phyloP scores from a whole-genome alignment of 2,888 invertebrate species.

The Gari tellinella region DNA sequence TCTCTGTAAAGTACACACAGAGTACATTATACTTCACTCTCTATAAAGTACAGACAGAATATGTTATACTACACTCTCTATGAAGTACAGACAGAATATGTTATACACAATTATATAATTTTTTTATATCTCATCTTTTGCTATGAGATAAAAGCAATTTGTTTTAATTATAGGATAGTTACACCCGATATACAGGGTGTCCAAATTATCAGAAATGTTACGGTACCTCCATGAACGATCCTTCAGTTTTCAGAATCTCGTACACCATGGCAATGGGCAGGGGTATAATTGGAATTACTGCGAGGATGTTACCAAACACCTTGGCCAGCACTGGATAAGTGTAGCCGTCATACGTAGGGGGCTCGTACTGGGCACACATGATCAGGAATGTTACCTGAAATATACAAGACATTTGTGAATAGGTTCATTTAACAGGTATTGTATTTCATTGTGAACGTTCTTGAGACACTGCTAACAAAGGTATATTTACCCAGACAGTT shows the following conservation, averaged over 20 bases:
- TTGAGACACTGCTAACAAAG: too few relatives aligned
- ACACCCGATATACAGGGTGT: too few relatives aligned
- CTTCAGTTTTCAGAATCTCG: constrained; percentile 63
- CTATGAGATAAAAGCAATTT: too few relatives aligned
- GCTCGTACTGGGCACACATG: constrained; percentile 73
- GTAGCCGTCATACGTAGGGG: constrained; percentile 80
- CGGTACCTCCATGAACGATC: constrained; percentile 69
- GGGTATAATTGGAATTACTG: constrained; percentile 75
- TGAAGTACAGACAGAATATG: neutral
- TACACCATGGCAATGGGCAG: constrained; percentile 71
- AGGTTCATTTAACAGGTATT: too few relatives aligned
- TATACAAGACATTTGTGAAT: neutral
- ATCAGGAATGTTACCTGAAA: constrained; percentile 76
- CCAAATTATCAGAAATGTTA: too few relatives aligned
- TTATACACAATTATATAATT: too few relatives aligned
- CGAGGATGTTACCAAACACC: constrained; percentile 76
- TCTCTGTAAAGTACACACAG: constrained; percentile 56
- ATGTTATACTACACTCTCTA: constrained; percentile 67
- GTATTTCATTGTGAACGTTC: too few relatives aligned
- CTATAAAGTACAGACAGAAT: constrained; percentile 50
- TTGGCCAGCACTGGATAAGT: constrained; percentile 80
- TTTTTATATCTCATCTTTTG: too few relatives aligned
- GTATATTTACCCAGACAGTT: too few relatives aligned
- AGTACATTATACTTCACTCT: constrained; percentile 60
- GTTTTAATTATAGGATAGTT: too few relatives aligned